Conservation (phyloP, 37 sponge, comb jelly and placozoan genomes). For the Halichondria panicea region DNA sequence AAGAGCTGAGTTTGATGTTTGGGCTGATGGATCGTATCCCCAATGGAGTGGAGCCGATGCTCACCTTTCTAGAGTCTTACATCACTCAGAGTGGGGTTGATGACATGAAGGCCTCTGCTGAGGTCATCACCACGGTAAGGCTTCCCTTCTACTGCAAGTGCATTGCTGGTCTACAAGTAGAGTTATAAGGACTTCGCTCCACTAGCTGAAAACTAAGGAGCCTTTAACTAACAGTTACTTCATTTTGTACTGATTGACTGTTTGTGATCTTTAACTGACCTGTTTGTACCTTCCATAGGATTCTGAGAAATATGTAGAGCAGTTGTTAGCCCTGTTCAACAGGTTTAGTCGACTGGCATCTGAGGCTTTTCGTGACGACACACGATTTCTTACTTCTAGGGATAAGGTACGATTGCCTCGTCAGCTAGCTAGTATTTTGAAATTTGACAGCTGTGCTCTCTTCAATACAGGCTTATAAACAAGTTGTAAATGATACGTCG, state of each 20-base stretch:
- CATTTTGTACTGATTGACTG: no score
- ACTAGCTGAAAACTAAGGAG: no score
- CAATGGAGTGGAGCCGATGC: constrained; percentile 67
- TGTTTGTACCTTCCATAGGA: constrained; percentile 45
- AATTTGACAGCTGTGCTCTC: no score
- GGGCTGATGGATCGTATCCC: constrained; percentile 64
- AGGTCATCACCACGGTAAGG: constrained; percentile 75
- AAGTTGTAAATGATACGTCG: constrained; percentile 83
- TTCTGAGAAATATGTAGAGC: constrained; percentile 94
- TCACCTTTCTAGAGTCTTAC: constrained; percentile 63
- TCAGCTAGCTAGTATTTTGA: neutral
- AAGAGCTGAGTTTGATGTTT: constrained; percentile 82
- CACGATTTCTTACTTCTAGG: constrained; percentile 82
- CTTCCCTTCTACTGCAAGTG: neutral
- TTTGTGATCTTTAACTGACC: neutral
- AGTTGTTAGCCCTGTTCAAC: constrained; percentile 79
- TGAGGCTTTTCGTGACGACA: constrained; percentile 77
- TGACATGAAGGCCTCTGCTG: constrained; percentile 87
- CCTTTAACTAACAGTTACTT: no score
- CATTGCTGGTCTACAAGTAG: no score
- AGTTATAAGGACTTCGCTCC: no score
- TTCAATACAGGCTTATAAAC: constrained; percentile 69
- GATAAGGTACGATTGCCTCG: constrained; percentile 75
- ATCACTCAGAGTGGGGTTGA: constrained; percentile 74
- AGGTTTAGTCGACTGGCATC: constrained; percentile 70